Conservation (phyloP, 1,140 invertebrate genomes). For the Lasioglossum baleicum region DNA sequence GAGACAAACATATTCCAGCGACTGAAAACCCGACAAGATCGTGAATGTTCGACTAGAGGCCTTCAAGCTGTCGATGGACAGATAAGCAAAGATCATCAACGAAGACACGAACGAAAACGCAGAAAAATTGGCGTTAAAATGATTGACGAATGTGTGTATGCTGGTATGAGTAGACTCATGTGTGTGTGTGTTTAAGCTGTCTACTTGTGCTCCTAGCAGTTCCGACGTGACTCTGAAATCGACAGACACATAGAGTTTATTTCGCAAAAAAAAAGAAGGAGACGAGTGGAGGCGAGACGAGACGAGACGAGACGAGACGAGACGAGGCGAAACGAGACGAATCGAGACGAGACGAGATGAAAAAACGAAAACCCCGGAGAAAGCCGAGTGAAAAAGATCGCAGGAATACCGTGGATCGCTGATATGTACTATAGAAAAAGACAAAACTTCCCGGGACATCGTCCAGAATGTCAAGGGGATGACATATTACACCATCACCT, state of each 20-base stretch:
- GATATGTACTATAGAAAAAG: slow-evolving; percentile 55
- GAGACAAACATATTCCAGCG: no score
- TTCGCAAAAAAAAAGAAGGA: background rate
- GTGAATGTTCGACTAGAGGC: background rate
- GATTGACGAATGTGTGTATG: slow-evolving; percentile 32
- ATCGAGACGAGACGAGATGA: background rate
- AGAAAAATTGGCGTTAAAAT: slow-evolving; percentile 7
- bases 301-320: background rate
- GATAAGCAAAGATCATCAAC: slow-evolving; percentile 25
- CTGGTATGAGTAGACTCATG: slow-evolving; percentile 12
- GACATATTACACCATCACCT: slow-evolving; percentile 75
- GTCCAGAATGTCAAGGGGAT: slow-evolving; percentile 69
- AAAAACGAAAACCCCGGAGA: slow-evolving; percentile 35
- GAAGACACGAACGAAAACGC: slow-evolving; percentile 13
- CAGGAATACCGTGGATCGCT: slow-evolving; percentile 43
- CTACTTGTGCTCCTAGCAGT: slow-evolving; percentile 72
- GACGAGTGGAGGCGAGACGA: slow-evolving; percentile 2
- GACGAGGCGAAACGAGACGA: background rate
- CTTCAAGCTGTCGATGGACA: background rate
- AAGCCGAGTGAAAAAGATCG: slow-evolving; percentile 23
- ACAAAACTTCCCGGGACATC: slow-evolving; percentile 64
- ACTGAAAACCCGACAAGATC: background rate
- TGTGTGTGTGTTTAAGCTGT: slow-evolving; percentile 66
- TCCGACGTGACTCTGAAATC: slow-evolving; percentile 62
- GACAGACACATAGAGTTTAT: slow-evolving; percentile 58